Evolutionary conservation across 2,888 invertebrate species (phyloP).

Genomic region (Volucella bombylans): DNA sequence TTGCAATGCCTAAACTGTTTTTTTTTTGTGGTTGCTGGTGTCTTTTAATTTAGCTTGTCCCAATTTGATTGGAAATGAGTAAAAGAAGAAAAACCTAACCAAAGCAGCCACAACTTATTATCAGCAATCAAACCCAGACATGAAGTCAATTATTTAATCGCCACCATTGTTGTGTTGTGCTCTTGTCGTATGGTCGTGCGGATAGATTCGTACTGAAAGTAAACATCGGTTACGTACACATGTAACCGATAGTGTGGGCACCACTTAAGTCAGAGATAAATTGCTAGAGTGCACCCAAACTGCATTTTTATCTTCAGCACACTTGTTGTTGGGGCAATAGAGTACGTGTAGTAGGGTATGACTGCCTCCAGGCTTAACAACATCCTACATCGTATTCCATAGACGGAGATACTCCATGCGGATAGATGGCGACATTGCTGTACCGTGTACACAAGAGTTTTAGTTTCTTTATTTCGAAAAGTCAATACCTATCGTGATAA

Average conservation of each 20-base stretch:
- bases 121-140: slow-evolving; percentile 32
- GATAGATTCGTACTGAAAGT: background rate
- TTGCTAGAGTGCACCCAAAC: slow-evolving; percentile 36
- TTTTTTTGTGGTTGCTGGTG: background rate
- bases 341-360: background rate
- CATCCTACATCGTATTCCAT: background rate
- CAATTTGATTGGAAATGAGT: background rate
- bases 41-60: background rate
- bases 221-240: background rate
- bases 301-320: slow-evolving; percentile 31
- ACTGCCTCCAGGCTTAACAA: background rate
- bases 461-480: background rate
- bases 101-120: background rate
- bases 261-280: slow-evolving; percentile 36
- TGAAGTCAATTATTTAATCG: slow-evolving; percentile 31
- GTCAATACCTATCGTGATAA: background rate
- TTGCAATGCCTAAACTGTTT: background rate
- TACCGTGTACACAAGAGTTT: slow-evolving; percentile 7
- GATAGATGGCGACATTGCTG: slow-evolving; percentile 5
- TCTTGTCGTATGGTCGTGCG: background rate
- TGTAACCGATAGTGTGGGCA: slow-evolving; percentile 15
- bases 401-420: too few species aligned
- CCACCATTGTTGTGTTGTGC: slow-evolving; percentile 2
- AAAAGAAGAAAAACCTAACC: background rate
- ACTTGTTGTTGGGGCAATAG: slow-evolving; percentile 39